Evolutionary conservation across 2,888 invertebrate species (phyloP).

Genomic region (Drosophila colorata): DNA sequence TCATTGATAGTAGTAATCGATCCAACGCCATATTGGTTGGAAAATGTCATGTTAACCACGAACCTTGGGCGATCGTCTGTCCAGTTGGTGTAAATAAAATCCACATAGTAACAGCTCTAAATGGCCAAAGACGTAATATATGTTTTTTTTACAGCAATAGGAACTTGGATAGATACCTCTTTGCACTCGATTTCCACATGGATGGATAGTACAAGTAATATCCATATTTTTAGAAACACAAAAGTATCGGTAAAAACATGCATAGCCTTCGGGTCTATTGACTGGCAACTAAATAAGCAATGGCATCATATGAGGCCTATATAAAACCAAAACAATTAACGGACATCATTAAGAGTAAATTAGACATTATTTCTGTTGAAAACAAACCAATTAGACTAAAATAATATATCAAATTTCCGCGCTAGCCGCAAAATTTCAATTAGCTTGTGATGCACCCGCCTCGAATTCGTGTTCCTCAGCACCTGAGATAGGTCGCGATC

Average conservation of each 20-base stretch:
- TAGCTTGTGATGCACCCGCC: conserved; percentile 54
- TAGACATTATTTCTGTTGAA: conserved; percentile 15
- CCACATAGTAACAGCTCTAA: conserved; percentile 62
- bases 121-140: not conserved
- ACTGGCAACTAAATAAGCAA: conserved; percentile 6
- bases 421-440: conserved; percentile 51
- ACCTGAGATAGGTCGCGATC: conserved; percentile 39
- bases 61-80: conserved; percentile 70
- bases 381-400: conserved; percentile 39
- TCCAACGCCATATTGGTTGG: conserved; percentile 46
- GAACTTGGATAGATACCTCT: conserved; percentile 25
- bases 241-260: not conserved
- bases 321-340: conserved; percentile 12
- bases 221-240: not conserved
- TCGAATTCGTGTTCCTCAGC: conserved; percentile 46
- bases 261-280: conserved; percentile 16
- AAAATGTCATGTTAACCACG: conserved; percentile 74
- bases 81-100: conserved; percentile 59
- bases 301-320: not conserved
- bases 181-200: conserved; percentile 28
- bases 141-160: not conserved
- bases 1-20: conserved; percentile 69
- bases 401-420: conserved; percentile 56
- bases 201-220: conserved; percentile 13
- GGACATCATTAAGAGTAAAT: conserved; percentile 29